Evolutionary conservation across 2,113 vertebrate genomes (phyloP), one percentile per base, ranked within the genome.

Genomic region (Shinisaurus crocodilurus): DNA sequence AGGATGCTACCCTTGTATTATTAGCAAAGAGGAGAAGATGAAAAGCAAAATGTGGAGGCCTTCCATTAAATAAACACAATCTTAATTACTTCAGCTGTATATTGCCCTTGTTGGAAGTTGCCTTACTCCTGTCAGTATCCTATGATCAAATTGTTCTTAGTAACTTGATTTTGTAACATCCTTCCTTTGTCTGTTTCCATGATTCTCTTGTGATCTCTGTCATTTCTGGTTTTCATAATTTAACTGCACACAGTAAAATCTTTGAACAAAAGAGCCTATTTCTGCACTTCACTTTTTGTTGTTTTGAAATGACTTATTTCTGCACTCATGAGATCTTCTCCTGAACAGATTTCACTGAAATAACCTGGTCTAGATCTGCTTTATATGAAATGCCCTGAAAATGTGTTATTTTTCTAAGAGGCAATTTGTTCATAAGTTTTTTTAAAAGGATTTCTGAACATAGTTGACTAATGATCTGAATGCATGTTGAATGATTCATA

Each of bases 141-240:
- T 92, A 54, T 90, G 12, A 20, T 69, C 15, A n/a, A 48, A 15
- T 27, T 81, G 79, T 75, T 91, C 54, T 82, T 76, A 48, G 23
- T 79, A 40, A n/a, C 2, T 85, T 87, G 0, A 15, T 12, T 76
- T 85, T 93, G 67, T 85, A 88, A 92, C 54, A 93, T 88, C 86
- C 65, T 92, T 92, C 87, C 60, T 92, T 89, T 85, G 0, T 50
- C 3, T 76, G 12, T 74, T 93, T 92, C 72, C 82, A 3, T 0
- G 43, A 76, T 89, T 80, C 75, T 23, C 13, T 85, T 50, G 18
- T 37, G 43, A 63, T 86, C 90, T 93, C 80, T 93, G n/a, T 82
- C 25, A 89, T 87, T 74, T 91, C 48, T 72, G 86, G 48, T 72
- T 40, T 43, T 43, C 34, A 6, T 69, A 15, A 0, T 65, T 85